A percentile compares a stretch with the other conserved stretches of the same genome.
Conservation (phyloP, 2,113 vertebrate species). For the Numida meleagris region DNA sequence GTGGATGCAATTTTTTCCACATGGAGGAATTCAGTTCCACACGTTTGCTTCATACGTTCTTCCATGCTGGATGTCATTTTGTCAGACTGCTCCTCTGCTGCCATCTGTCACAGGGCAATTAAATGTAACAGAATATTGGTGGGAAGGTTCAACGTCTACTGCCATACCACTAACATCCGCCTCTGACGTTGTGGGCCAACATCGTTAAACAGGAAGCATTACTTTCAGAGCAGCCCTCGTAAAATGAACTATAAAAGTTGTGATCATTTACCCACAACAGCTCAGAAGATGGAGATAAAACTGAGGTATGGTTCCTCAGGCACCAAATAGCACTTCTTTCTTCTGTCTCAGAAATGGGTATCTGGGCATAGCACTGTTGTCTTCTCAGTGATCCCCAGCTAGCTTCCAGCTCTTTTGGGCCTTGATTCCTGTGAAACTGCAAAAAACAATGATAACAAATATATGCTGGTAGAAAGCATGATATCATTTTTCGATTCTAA, state of each 20-base stretch:
- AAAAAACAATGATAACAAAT: rapidly evolving
- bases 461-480: not conserved
- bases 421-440: not conserved
- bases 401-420: not conserved
- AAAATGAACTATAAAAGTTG: not conserved
- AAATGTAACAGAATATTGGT: no score
- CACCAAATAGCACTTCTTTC: not conserved
- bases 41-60: no score
- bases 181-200: no score
- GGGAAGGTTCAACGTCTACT: no score
- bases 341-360: not conserved
- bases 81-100: no score
- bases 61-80: no score
- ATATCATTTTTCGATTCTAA: not conserved
- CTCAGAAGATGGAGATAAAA: constrained; percentile 17
- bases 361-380: not conserved
- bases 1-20: no score
- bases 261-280: not conserved
- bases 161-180: no score
- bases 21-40: no score
- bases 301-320: not conserved
- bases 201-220: no score
- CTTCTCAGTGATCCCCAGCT: not conserved
- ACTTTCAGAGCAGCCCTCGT: no score
- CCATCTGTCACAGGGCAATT: no score